These are phyloP conservation scores for Pangasianodon hypophthalmus DNA, from an alignment of 2,113 vertebrate species.

Conservation along the genomic window DNA sequence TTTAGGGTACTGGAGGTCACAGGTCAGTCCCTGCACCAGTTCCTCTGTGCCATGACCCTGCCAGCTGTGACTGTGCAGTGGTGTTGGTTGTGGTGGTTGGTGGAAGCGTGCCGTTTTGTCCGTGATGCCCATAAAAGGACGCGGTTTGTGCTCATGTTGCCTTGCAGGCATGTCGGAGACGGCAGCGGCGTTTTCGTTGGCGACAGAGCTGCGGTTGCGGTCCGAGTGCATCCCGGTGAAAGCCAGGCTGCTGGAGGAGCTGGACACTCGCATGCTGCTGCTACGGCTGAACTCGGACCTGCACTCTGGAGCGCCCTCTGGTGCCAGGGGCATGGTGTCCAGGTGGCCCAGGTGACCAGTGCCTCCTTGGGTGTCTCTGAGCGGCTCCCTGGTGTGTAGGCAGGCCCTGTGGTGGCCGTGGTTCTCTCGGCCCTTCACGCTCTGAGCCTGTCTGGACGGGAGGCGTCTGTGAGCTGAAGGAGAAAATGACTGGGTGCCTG, in stretches of 20 bases:
- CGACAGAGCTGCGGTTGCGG: slow-evolving; percentile 69
- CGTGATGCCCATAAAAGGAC: slow-evolving; percentile 92
- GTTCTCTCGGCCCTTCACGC: slow-evolving; percentile 87
- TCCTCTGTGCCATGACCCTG: slow-evolving; percentile 64
- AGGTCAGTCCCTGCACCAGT: slow-evolving; percentile 41
- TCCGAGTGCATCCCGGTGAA: slow-evolving; percentile 83
- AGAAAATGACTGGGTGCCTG: slow-evolving; percentile 69
- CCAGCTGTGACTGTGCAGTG: slow-evolving; percentile 69
- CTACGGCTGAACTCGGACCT: slow-evolving; percentile 64
- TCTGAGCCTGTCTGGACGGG: slow-evolving; percentile 83
- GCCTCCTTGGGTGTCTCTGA: slow-evolving; percentile 35
- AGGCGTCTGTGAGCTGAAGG: slow-evolving; percentile 68
- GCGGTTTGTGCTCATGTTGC: slow-evolving; percentile 81
- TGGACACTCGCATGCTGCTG: slow-evolving; percentile 73
- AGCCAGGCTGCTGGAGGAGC: slow-evolving; percentile 80
- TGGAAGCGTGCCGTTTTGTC: slow-evolving; percentile 92
- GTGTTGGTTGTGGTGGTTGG: slow-evolving; percentile 60
- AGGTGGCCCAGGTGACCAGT: slow-evolving; percentile 44
- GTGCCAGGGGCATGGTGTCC: slow-evolving; percentile 52
- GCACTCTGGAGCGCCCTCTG: slow-evolving; percentile 72
- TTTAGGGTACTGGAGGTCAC: slow-evolving; percentile 71
- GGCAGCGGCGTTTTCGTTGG: slow-evolving; percentile 64
- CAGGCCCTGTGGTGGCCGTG: slow-evolving; percentile 73
- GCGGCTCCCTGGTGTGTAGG: slow-evolving; percentile 49
- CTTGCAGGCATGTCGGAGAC: slow-evolving; percentile 66